Percentiles rank a stretch among this genome's conserved stretches.
phyloP scores from a whole-genome alignment of 2,888 invertebrate genomes.

The Orchesella flavescens region DNA sequence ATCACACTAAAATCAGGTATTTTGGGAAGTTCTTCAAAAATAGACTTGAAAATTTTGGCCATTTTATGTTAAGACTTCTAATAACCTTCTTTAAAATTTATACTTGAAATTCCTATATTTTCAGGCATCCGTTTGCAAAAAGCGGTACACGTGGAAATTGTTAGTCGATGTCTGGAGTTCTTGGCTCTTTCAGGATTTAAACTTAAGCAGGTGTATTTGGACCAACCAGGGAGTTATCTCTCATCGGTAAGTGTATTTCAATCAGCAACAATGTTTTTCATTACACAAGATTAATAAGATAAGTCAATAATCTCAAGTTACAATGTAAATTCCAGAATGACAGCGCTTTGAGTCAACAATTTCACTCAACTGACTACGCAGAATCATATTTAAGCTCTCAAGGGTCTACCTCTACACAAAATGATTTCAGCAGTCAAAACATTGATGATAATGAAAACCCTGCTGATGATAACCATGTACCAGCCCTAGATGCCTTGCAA shows the following conservation, averaged over 20 bases:
- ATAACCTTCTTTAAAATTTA: too few species aligned
- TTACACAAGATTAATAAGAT: too few species aligned
- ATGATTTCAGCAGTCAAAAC: too few species aligned
- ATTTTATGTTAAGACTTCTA: too few species aligned
- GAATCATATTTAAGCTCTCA: background rate
- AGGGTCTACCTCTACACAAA: background rate
- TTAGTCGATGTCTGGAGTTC: constrained; percentile 23
- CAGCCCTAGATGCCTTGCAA: background rate
- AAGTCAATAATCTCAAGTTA: too few species aligned
- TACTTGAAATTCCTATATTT: too few species aligned
- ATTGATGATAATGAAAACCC: background rate
- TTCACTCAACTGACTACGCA: background rate
- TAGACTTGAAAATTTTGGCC: too few species aligned
- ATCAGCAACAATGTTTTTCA: too few species aligned
- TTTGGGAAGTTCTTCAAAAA: too few species aligned
- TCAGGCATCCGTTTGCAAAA: constrained; percentile 6
- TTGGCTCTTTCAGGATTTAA: constrained; percentile 3
- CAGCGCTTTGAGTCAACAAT: background rate
- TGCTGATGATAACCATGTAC: background rate
- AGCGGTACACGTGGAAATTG: constrained; percentile 27
- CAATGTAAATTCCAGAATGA: constrained; percentile 2
- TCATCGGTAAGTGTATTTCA: constrained; percentile 37
- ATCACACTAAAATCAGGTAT: too few species aligned
- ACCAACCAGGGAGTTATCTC: background rate
- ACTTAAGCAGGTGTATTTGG: background rate